Evolutionary conservation across 1,140 invertebrate species (phyloP), one percentile per base, ranked within the genome.

Genomic region (Coptotermes formosanus): DNA sequence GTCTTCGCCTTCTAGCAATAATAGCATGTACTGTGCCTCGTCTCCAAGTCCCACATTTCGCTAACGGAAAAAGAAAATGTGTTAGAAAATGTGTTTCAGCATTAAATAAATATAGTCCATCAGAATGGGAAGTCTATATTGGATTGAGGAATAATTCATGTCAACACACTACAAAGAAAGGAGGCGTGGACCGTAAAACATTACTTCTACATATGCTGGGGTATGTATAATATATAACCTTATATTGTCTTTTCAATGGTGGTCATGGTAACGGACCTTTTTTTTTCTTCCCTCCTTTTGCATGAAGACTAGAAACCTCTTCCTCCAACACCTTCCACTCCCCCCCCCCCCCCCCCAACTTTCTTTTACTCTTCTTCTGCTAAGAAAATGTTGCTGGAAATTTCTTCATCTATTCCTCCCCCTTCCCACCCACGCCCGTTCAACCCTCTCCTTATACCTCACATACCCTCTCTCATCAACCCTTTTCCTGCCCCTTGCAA

Each of bases 381-480:
- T 86, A 86, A 86, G 86, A 86, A 86, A 86, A 86, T 86, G 86
- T 86, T 85, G 86, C 86, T 86, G 86, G 86, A 86, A 86, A 86
- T 86, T 86, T 86, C 86, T 86, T 86, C 86, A 86, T 86, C 82
- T 84, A 85, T 86, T 86, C 69, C 44, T 69, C 86, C 82, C 52
- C 55, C 82, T 48, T 45, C 85, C 45, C 83, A 32, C 83, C 48
- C 83, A 32, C 83, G 48, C 69, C 85, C 48, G 43, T 85, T 21
- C 85, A 85, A 38, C 52, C 84, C 52, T 52, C 48, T 43, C 84
- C 84, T 75, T 69, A 45, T 38, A 55, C 84, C 44, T 38, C 85
- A 85, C 85, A 85, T 81, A 85, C 85, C 85, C 85, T 85, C 82
- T 59, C 86, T 86, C 86, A 86, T 86, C 86, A 86, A 86, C 83